Base-by-base conservation (phyloP, 1,140 invertebrate species). In the Patella vulgata region DNA sequence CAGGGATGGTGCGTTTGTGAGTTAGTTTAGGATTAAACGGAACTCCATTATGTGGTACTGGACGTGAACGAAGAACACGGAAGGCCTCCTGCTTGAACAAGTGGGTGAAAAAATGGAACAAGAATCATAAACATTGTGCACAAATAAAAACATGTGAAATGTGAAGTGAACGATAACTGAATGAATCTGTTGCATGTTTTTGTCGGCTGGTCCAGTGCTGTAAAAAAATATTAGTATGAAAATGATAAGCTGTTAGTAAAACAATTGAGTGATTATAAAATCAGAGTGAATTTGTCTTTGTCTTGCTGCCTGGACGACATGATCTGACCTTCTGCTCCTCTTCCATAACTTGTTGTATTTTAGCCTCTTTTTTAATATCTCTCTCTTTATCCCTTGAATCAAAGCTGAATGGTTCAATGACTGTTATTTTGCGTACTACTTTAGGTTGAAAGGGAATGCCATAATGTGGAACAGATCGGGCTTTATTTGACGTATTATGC, bases 391-490 rank as follows among this genome's bases (percentile, higher is more conserved):
- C 79, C 0, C 87, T 77, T 12, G 84, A 59, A 44, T 89, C 88
- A 66, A 89, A 89, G 40, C 85, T 86, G 53, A 89, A 88, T 11
- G 88, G 81, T 19, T 72, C 61, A 17, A 74, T 68, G 21, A 77
- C 70, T 17, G 78, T 82, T 11, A 50, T 33, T 44, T 75, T 71
- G 56, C 81, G 82, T 6, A 64, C 43, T 14, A 80, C 54, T 9
- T 74, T 72, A 14, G 81, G 81, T 46, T 80, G 76, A 63, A 82
- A 84, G 25, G 77, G 75, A 14, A 82, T 63, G 19, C 80, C 80
- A 4, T 27, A 53, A 59, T 80, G 74, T 6, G 78, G 79, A 3
- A 79, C 73, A 28, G 73, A 71, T 33, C 70, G 65, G n/a, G 60
- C 58, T 42, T 70, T 73, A 5, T 68, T 19, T 8, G 14, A 8